These are phyloP conservation scores for Callinectes sapidus DNA, from an alignment of 2,888 invertebrate species.

Conservation along the genomic window DNA sequence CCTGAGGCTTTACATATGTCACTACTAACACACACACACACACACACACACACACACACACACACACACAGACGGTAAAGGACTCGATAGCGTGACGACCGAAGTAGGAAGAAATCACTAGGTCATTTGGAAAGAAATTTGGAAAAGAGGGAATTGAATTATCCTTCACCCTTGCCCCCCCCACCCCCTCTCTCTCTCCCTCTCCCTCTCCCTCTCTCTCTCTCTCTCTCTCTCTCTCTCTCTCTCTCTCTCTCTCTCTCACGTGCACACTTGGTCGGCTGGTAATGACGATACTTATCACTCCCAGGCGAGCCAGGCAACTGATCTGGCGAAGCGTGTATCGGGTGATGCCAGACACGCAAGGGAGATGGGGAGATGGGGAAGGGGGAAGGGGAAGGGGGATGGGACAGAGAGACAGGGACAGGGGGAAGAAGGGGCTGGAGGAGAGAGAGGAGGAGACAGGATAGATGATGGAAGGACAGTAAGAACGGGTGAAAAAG, in stretches of 20 bases:
- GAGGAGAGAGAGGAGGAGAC: neutral
- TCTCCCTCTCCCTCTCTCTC: conserved; percentile 3
- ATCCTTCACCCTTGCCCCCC: no score
- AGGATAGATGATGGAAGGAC: neutral
- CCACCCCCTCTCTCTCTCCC: neutral
- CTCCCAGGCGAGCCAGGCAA: neutral
- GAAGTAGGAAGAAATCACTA: neutral
- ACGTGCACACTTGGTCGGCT: neutral
- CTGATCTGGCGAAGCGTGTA: neutral
- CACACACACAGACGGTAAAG: conserved; percentile 24
- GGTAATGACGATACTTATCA: neutral
- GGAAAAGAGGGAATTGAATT: neutral
- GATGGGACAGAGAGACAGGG: neutral
- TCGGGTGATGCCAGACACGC: conserved; percentile 4
- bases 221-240: neutral
- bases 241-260: conserved; percentile 14
- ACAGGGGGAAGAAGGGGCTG: neutral
- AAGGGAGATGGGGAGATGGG: neutral
- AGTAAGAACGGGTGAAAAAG: neutral
- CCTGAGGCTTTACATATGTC: neutral
- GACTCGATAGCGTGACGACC: neutral
- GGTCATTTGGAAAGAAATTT: neutral
- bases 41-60: conserved; percentile 25
- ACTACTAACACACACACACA: neutral
- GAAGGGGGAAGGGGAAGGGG: neutral